Evolutionary conservation across 2,113 vertebrate genomes (phyloP), one percentile per base, ranked within the genome.

Genomic region (Microtus montanus): DNA sequence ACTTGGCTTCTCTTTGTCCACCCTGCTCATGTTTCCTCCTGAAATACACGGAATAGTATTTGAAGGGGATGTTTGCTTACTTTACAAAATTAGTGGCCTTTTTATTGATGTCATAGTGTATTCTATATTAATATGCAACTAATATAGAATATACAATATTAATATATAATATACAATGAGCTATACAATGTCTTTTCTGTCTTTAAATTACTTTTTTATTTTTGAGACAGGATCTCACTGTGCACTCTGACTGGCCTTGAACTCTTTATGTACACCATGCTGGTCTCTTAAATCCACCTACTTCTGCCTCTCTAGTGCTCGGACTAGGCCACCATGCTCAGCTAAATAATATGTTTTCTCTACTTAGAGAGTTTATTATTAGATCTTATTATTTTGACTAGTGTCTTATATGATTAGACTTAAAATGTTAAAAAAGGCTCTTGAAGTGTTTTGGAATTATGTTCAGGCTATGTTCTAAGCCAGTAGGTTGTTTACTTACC

Each of bases 41-140:
- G 41, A 66, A 30, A 5, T 61, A 12, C 52, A 1, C 38, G 3
- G 68, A 49, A 84, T 61, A 71, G 78, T 54, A 0, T 2, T 35
- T 47, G 88, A 83, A 26, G 38, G 33, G 82, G 19, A 0, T 2
- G 63, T 97, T 96, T 49, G 35, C 10, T 95, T 89, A 95, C 38
- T 77, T 95, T 93, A 54, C 63, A 95, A 70, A 83, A 82, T 14
- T 28, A 74, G 14, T 66, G 87, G 66, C 38, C 26, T 85, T 93
- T 97, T 95, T 80, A 19, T 70, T 90, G 90, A 64, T 96, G 96
- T 97, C 58, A 54, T 13, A 93, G 87, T 80, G 44, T 22, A 66
- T n/a, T 71, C 68, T 61, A 35, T 93, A 33, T 94, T 83, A 96
- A 96, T 58, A 20, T 58, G 1, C 5, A 20, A 7, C 20, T 58